A percentile compares a stretch with the other conserved stretches of the same genome.
Evolutionary conservation across 2,797 vertebrate species (phyloP).

Genomic region (Balearica regulorum): DNA sequence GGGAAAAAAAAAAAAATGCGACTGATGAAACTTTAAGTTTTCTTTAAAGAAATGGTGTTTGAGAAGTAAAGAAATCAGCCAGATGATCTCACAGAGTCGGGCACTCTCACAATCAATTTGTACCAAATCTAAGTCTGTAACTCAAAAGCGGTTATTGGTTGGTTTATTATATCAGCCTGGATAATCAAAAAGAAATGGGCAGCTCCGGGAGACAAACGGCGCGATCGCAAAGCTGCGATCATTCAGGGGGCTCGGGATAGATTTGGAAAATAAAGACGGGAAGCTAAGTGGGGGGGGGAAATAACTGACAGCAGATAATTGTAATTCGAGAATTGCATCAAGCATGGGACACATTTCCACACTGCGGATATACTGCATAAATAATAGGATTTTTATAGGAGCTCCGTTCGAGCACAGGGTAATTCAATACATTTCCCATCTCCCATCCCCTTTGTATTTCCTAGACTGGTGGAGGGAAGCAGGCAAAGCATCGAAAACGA

Average conservation of each 20-base stretch:
- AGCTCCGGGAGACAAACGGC: background rate
- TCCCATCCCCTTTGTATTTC: background rate
- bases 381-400: background rate
- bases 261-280: background rate
- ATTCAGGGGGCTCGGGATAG: background rate
- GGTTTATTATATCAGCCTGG: background rate
- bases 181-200: background rate
- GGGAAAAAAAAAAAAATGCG: background rate
- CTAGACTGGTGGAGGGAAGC: background rate
- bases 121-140: background rate
- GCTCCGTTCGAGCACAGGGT: background rate
- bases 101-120: background rate
- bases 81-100: background rate
- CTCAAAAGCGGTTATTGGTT: background rate
- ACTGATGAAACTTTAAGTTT: background rate
- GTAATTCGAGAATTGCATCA: background rate
- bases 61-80: background rate
- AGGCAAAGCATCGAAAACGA: background rate
- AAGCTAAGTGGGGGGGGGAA: background rate
- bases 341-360: background rate
- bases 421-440: background rate
- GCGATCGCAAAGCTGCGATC: background rate
- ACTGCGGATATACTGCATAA: fast-evolving
- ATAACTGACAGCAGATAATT: background rate
- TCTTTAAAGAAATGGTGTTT: background rate